Base-by-base conservation (phyloP, 2,888 invertebrate species). In the Leucophenga montana region DNA sequence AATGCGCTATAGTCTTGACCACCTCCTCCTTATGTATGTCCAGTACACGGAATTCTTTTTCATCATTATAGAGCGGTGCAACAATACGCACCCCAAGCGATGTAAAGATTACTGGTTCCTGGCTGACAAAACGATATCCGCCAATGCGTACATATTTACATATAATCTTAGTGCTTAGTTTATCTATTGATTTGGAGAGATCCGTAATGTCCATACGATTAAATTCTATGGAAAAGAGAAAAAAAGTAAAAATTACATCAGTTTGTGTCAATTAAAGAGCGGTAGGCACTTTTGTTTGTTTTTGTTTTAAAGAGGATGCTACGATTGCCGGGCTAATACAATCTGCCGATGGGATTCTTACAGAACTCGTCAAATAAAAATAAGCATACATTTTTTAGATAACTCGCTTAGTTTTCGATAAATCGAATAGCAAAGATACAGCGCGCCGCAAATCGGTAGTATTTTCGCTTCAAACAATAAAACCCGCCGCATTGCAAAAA, bases 71-170 rank as follows among this genome's bases (percentile, higher is more conserved):
- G 67, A 91, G 89, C 22, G 93, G 91, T 18, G 92, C 92, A 71
- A 92, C 90, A 72, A 94, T 91, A 80, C 91, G 90, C 16, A 92
- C 89, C 1, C 92, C 92, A 82, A 90, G 91, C 3, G 89, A 84
- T 73, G 92, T 91, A 85, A 92, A 6, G 73, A 91, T 85, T 87
- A 96, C 93, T 88, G 92, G 92, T 85, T 95, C 94, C 72, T 90
- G 91, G 31, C 95, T 94, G 76, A 92, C 91, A 84, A 93, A 94
- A 89, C 94, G 93, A 86, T 95, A 95, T 16, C 95, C 95, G 50
- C 97, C 97, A 85, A 97, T 93, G 75, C 96, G 91, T 69, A 97
- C 92, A 20, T 94, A 94, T 77, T 95, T 91, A 87, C 96, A 96
- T 18, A 90, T 88, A 13, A 95, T 84, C 61, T 91, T 88, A n/a